phyloP scores from a whole-genome alignment of 2,797 vertebrate species.

The Rhyacichthys aspro region DNA sequence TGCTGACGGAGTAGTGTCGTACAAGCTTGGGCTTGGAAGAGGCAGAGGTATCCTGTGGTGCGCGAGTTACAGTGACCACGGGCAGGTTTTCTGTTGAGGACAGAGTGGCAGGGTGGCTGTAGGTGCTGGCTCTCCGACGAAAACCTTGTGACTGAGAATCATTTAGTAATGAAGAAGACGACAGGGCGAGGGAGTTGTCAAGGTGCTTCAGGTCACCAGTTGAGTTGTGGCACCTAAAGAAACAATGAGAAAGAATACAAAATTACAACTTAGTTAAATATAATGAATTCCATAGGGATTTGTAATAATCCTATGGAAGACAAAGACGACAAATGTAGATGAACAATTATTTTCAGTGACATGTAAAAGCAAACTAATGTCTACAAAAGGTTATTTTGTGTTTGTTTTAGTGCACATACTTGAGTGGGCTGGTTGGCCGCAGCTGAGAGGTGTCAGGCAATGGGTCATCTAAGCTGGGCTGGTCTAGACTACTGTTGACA shows the following conservation, averaged over 20 bases:
- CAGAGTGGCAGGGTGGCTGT: constrained; percentile 84
- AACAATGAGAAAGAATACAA: neutral
- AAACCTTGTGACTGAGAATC: constrained; percentile 81
- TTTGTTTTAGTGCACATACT: constrained; percentile 46
- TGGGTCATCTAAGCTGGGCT: constrained; percentile 72
- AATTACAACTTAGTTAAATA: too few relatives aligned
- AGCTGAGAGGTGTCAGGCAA: constrained; percentile 42
- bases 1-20: constrained; percentile 97
- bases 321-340: too few relatives aligned
- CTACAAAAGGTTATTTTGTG: neutral
- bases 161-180: constrained; percentile 21
- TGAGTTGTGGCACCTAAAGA: constrained; percentile 80
- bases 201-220: constrained; percentile 81
- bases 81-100: constrained; percentile 68
- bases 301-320: too few relatives aligned
- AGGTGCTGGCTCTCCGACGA: constrained; percentile 89
- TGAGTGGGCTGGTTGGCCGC: constrained; percentile 79
- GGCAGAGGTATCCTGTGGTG: constrained; percentile 68
- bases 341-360: too few relatives aligned
- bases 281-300: too few relatives aligned
- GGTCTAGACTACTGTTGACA: constrained; percentile 77
- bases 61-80: constrained; percentile 15
- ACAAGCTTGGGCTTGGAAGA: constrained; percentile 89
- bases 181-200: constrained; percentile 58
- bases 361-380: neutral